Evolutionary conservation across 2,888 invertebrate species (phyloP).

Genomic region (Neria commutata): DNA sequence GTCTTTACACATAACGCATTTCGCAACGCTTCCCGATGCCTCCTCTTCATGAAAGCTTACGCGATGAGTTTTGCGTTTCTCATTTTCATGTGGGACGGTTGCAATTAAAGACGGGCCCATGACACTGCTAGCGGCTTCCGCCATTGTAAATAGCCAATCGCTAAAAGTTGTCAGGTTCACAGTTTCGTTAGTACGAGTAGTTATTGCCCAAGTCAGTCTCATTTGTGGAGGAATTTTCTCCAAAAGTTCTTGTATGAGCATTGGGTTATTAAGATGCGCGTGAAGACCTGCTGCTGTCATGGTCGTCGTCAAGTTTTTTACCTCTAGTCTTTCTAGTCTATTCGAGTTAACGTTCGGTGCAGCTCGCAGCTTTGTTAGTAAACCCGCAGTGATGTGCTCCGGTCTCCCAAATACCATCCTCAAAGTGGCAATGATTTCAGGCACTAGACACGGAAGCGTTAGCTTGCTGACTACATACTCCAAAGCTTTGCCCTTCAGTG

Average conservation of each 20-base stretch:
- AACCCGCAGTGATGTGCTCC: background rate
- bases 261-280: background rate
- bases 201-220: background rate
- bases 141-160: background rate
- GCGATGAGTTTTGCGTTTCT: background rate
- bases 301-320: background rate
- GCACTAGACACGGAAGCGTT: background rate
- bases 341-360: background rate
- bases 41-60: background rate
- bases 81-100: background rate
- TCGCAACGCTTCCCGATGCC: background rate
- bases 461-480: background rate
- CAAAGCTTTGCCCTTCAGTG: background rate
- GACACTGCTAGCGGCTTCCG: background rate
- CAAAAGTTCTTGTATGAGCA: background rate
- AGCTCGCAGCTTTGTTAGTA: background rate
- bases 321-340: background rate
- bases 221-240: background rate
- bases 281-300: background rate
- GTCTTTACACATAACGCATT: background rate
- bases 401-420: background rate
- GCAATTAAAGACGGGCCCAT: background rate
- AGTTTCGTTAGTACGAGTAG: background rate
- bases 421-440: background rate
- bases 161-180: background rate